Percentiles rank a stretch among this genome's conserved stretches.
Evolutionary conservation across 2,888 invertebrate species (phyloP).

Genomic region (Melanargia galathea): DNA sequence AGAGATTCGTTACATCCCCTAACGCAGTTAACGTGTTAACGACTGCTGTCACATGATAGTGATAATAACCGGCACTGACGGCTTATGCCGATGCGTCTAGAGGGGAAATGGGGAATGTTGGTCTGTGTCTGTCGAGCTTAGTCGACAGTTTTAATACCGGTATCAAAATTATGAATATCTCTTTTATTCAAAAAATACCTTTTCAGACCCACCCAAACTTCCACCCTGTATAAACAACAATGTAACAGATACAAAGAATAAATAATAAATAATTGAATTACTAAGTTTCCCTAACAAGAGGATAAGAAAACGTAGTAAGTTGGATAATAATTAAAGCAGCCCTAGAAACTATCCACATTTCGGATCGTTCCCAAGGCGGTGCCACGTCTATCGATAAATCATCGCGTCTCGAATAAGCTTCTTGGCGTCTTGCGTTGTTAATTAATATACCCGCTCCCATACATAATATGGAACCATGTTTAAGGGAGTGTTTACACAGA

Average conservation of each 20-base stretch:
- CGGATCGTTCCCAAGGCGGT: slow-evolving; percentile 56
- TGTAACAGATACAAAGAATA: not conserved
- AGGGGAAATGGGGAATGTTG: too few species aligned
- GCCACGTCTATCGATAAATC: slow-evolving; percentile 74
- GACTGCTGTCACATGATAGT: too few species aligned
- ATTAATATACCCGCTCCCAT: slow-evolving; percentile 13
- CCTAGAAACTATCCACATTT: slow-evolving; percentile 56
- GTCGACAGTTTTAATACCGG: too few species aligned
- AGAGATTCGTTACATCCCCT: too few species aligned
- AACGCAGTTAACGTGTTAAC: too few species aligned
- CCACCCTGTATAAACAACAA: not conserved
- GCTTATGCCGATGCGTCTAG: too few species aligned
- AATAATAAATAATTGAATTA: not conserved
- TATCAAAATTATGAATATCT: too few species aligned
- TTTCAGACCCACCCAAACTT: too few species aligned
- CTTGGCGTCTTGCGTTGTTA: slow-evolving; percentile 45
- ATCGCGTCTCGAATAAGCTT: slow-evolving; percentile 66
- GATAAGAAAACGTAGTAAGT: not conserved
- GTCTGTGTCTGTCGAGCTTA: too few species aligned
- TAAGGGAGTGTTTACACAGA: not conserved
- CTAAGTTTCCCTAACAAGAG: not conserved
- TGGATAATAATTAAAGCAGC: slow-evolving; percentile 62
- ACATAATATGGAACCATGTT: not conserved
- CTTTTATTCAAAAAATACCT: too few species aligned
- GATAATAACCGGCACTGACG: too few species aligned